A percentile compares a stretch with the other conserved stretches of the same genome.
These are phyloP conservation scores for Chloebia gouldiae DNA, from an alignment of 2,113 vertebrate species.

Conservation along the genomic window DNA sequence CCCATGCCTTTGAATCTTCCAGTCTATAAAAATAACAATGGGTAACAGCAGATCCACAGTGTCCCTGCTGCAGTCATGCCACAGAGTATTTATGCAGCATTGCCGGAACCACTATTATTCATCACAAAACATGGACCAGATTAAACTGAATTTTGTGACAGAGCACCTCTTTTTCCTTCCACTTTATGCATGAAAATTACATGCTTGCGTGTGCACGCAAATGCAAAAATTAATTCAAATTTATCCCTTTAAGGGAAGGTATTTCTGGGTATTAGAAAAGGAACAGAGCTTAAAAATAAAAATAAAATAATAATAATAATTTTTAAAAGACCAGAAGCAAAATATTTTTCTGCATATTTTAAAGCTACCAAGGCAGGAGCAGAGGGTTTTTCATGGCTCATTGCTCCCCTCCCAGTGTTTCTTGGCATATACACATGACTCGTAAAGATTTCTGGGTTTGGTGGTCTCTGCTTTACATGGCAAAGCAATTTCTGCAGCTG, in stretches of 20 bases:
- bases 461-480: neutral
- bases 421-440: neutral
- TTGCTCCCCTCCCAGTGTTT: neutral
- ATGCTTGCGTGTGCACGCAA: neutral
- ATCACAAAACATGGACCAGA: neutral
- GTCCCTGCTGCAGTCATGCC: neutral
- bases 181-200: neutral
- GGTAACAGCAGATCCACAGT: neutral
- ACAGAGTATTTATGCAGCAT: neutral
- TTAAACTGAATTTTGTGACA: neutral
- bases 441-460: neutral
- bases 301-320: neutral
- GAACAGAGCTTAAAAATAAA: neutral
- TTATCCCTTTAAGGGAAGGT: neutral
- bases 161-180: neutral
- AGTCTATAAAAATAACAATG: neutral
- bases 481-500: neutral
- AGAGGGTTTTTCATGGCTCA: neutral
- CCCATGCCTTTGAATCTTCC: neutral
- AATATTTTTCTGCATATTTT: neutral
- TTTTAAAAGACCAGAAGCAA: neutral
- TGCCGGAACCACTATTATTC: neutral
- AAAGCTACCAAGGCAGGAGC: neutral
- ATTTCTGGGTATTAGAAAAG: neutral
- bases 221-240: neutral